Evolutionary conservation across 1,140 invertebrate genomes (phyloP).

Genomic region (Phymorhynchus buccinoides): DNA sequence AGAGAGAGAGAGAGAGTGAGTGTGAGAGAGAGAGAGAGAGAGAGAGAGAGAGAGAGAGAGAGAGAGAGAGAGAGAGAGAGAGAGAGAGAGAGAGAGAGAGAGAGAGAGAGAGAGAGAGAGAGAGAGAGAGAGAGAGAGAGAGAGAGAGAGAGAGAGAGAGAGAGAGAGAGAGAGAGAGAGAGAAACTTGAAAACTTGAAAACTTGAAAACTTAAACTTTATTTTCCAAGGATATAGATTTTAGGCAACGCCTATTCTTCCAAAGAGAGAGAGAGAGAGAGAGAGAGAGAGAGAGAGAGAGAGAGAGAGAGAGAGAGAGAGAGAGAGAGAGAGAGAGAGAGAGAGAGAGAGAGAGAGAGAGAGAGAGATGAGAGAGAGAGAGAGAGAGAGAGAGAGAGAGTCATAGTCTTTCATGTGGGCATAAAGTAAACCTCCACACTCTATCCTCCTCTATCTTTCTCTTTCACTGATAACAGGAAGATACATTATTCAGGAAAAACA

Average conservation of each 20-base stretch:
- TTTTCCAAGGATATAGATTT: no score
- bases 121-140: neutral
- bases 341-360: no score
- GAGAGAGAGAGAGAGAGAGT: neutral
- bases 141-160: neutral
- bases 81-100: neutral
- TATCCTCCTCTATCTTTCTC: no score
- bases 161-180: neutral
- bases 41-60: neutral
- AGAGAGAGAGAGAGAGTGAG: constrained; percentile 1
- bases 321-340: neutral
- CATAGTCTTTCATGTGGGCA: no score
- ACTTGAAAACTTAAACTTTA: no score
- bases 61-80: neutral
- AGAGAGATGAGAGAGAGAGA: no score
- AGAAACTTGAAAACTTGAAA: no score
- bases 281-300: neutral
- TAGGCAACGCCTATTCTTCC: no score
- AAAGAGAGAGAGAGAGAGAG: neutral
- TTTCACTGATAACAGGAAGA: no score
- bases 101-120: neutral
- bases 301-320: neutral
- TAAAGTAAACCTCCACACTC: no score
- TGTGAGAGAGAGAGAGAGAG: neutral
- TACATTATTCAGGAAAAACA: no score